phyloP scores from a whole-genome alignment of 1,140 invertebrate species.

The Chironomus striatipennis region DNA sequence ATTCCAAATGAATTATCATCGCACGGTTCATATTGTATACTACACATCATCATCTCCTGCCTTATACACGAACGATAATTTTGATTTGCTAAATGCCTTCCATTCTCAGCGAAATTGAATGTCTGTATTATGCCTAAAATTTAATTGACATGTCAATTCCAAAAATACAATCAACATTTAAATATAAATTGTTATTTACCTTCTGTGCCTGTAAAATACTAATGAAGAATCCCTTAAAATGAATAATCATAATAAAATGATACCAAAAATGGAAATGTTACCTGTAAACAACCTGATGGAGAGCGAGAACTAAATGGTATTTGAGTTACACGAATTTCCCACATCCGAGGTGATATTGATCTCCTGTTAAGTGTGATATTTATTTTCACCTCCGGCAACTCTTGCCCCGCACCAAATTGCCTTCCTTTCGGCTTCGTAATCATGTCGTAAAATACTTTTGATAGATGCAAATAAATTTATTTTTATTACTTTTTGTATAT shows the following conservation, averaged over 20 bases:
- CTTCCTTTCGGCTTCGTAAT: constrained; percentile 32
- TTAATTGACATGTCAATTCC: too few relatives aligned
- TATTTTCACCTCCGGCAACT: constrained; percentile 31
- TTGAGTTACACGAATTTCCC: constrained; percentile 64
- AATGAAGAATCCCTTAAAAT: not conserved
- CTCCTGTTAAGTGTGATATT: constrained; percentile 43
- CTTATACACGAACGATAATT: constrained; percentile 69
- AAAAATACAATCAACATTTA: not conserved
- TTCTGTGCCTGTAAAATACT: constrained; percentile 49
- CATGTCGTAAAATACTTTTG: constrained; percentile 57
- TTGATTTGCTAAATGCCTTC: constrained; percentile 65
- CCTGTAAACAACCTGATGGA: constrained; percentile 61
- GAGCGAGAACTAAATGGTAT: constrained; percentile 63
- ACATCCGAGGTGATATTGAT: constrained; percentile 53
- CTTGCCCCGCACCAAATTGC: not conserved
- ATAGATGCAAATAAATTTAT: not conserved
- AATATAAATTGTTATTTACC: constrained; percentile 32
- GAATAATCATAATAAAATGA: not conserved
- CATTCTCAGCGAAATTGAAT: constrained; percentile 71
- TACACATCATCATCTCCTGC: constrained; percentile 60
- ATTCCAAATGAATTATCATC: constrained; percentile 67
- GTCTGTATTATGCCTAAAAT: constrained; percentile 52
- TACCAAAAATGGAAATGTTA: not conserved
- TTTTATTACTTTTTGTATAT: not conserved
- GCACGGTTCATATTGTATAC: constrained; percentile 66